Evolutionary conservation across 1,140 invertebrate genomes (phyloP).

Genomic region (Oncopodura yosiiana): DNA sequence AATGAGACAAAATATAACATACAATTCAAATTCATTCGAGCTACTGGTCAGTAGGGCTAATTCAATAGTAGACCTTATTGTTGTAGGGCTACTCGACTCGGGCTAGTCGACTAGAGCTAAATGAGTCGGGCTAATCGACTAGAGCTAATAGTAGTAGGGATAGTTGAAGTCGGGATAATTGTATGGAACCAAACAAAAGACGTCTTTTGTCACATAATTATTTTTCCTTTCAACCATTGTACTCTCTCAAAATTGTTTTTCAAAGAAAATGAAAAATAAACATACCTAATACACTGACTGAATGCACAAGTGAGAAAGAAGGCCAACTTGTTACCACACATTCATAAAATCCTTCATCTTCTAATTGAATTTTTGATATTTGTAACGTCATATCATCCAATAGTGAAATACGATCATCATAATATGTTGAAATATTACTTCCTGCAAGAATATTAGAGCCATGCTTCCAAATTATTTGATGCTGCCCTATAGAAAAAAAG

Average conservation of each 20-base stretch:
- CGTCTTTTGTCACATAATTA: too few species aligned
- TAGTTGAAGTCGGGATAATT: too few species aligned
- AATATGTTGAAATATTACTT: slow-evolving; percentile 18
- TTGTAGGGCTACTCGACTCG: too few species aligned
- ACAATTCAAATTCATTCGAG: too few species aligned
- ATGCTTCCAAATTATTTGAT: slow-evolving; percentile 28
- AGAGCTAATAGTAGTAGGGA: too few species aligned
- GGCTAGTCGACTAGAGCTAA: too few species aligned
- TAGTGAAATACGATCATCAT: slow-evolving; percentile 20
- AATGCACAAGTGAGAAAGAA: slow-evolving; percentile 16
- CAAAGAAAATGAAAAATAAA: neutral
- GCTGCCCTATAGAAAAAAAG: too few species aligned
- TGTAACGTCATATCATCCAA: slow-evolving; percentile 28
- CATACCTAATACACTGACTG: slow-evolving; percentile 25
- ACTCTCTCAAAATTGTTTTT: neutral
- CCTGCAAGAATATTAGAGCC: slow-evolving; percentile 23
- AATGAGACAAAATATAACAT: too few species aligned
- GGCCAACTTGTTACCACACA: slow-evolving; percentile 19
- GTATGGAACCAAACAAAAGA: too few species aligned
- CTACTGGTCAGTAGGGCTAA: too few species aligned
- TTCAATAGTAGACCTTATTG: too few species aligned
- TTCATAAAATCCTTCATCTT: slow-evolving; percentile 29
- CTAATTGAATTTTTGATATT: neutral
- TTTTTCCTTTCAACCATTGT: neutral
- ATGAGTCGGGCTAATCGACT: too few species aligned